These are phyloP conservation scores for Drosophila histrio DNA, from an alignment of 2,888 invertebrate genomes.

Conservation along the genomic window DNA sequence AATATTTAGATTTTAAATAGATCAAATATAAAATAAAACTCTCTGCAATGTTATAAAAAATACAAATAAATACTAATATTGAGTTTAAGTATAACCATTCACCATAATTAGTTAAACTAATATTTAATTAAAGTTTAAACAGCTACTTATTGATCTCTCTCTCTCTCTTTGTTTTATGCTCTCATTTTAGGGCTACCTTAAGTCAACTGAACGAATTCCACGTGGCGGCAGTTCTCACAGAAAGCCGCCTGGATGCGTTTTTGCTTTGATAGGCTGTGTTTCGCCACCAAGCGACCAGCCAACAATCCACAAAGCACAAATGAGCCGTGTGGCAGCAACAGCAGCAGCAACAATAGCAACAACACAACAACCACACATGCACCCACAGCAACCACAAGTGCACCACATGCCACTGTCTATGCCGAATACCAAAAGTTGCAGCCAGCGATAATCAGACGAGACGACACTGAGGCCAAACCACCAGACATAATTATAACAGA, in stretches of 20 bases:
- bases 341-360: slow-evolving; percentile 18
- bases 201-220: slow-evolving; percentile 61
- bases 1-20: too few relatives aligned
- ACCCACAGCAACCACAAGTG: slow-evolving; percentile 31
- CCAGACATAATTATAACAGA: slow-evolving; percentile 54
- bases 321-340: slow-evolving; percentile 39
- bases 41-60: too few relatives aligned
- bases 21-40: too few relatives aligned
- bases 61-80: too few relatives aligned
- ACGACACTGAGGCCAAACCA: slow-evolving; percentile 68
- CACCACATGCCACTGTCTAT: slow-evolving; percentile 49
- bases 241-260: slow-evolving; percentile 93
- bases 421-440: slow-evolving; percentile 71
- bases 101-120: too few relatives aligned
- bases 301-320: slow-evolving; percentile 45
- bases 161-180: slow-evolving; percentile 27
- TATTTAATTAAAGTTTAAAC: too few relatives aligned
- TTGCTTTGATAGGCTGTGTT: slow-evolving; percentile 95
- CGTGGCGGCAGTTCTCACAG: slow-evolving; percentile 76
- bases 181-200: slow-evolving; percentile 77
- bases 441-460: slow-evolving; percentile 71
- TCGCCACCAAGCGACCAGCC: slow-evolving; percentile 93
- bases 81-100: too few relatives aligned
- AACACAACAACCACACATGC: slow-evolving; percentile 31
- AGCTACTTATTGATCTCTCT: too few relatives aligned